These are phyloP conservation scores for Drosophila pseudoananassae DNA, from an alignment of 1,140 invertebrate genomes.

Conservation along the genomic window DNA sequence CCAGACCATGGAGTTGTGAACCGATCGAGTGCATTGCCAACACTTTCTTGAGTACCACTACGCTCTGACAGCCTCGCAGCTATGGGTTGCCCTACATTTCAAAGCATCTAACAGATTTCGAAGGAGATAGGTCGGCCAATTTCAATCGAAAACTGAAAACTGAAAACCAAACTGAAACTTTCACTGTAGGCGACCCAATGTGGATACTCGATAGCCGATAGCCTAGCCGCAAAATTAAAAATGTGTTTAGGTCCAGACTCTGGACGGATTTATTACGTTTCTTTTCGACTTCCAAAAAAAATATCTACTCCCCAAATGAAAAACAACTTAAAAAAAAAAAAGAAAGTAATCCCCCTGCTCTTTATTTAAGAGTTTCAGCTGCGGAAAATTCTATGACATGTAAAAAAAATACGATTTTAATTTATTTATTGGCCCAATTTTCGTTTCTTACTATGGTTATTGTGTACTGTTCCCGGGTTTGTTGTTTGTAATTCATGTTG, in stretches of 20 bases:
- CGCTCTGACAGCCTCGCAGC: conserved; percentile 10
- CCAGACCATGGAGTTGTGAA: no score
- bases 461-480: conserved; percentile 8
- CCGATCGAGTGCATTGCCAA: conserved; percentile 43
- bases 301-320: no score
- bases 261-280: no score
- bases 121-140: conserved; percentile 27
- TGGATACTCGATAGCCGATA: no score
- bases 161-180: neutral
- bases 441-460: conserved; percentile 55
- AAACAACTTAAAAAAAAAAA: no score
- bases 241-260: no score
- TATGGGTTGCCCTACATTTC: conserved; percentile 38
- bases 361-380: no score
- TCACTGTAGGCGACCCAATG: no score
- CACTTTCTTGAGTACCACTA: conserved; percentile 44
- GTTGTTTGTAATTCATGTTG: conserved; percentile 31
- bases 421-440: conserved; percentile 71
- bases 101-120: conserved; percentile 30
- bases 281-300: no score
- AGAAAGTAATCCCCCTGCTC: no score
- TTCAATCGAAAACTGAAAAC: conserved; percentile 28
- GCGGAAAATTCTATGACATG: no score
- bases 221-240: no score
- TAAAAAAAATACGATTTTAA: conserved; percentile 48